Evolutionary conservation across 2,888 invertebrate genomes (phyloP).

Genomic region (Ctena decussata): DNA sequence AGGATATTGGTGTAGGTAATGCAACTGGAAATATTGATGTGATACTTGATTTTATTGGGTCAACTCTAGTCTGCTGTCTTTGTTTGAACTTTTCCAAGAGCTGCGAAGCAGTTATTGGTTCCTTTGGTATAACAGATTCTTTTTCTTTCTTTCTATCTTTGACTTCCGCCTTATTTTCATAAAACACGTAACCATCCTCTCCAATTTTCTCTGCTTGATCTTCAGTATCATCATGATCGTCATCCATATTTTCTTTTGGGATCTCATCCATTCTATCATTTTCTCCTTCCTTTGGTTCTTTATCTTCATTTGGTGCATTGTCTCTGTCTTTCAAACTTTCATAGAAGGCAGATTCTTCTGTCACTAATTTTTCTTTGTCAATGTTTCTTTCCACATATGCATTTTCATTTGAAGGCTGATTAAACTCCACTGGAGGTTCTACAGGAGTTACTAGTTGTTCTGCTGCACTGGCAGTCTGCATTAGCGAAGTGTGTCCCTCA

Average conservation of each 20-base stretch:
- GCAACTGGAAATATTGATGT: conserved; percentile 15
- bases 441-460: neutral
- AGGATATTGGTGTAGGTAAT: neutral
- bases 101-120: conserved; percentile 61
- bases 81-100: conserved; percentile 63
- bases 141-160: conserved; percentile 50
- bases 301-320: neutral
- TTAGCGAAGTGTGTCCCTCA: neutral
- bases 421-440: too few relatives aligned
- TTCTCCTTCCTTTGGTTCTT: neutral
- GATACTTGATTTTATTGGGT: conserved; percentile 22
- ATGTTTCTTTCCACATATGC: neutral
- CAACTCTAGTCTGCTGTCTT: conserved; percentile 40
- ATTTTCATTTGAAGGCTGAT: neutral
- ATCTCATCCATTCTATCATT: neutral
- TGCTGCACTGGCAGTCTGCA: neutral
- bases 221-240: neutral
- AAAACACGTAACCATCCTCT: conserved; percentile 46
- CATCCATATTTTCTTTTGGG: neutral
- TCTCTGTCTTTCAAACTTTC: too few relatives aligned
- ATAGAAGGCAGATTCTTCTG: too few relatives aligned
- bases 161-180: conserved; percentile 36
- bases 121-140: conserved; percentile 32
- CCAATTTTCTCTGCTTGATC: neutral
- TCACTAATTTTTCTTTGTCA: neutral